These are phyloP conservation scores for Tauraco erythrolophus DNA, from an alignment of 2,113 vertebrate genomes.

Conservation along the genomic window DNA sequence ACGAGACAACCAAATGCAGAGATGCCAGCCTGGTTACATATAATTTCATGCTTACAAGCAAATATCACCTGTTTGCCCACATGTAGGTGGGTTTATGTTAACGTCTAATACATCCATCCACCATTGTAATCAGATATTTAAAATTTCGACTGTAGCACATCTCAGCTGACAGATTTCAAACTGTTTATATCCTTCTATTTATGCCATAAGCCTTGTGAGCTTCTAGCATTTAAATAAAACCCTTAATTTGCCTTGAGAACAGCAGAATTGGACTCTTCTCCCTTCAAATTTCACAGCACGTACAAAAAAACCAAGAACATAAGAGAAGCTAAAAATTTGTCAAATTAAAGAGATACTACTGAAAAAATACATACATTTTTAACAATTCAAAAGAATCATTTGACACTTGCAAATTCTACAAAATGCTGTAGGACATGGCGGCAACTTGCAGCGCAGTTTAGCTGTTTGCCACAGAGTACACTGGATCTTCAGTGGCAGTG, in stretches of 20 bases:
- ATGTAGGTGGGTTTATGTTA: not conserved
- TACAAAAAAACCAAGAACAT: not conserved
- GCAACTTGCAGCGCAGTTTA: not conserved
- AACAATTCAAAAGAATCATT: not conserved
- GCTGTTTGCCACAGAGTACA: not conserved
- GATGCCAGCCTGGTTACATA: not conserved
- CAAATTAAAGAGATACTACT: not conserved
- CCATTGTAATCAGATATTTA: not conserved
- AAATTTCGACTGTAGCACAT: not conserved
- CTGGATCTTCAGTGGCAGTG: not conserved
- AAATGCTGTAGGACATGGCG: not conserved
- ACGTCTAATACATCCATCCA: not conserved
- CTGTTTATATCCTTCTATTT: not conserved
- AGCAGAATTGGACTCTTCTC: not conserved
- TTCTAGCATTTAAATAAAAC: not conserved
- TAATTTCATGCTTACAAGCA: not conserved
- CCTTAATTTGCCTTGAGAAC: not conserved
- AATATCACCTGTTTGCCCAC: not conserved
- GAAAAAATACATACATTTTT: not conserved
- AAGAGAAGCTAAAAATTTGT: not conserved
- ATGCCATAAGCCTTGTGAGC: accelerated
- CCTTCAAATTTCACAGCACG: not conserved
- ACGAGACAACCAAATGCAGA: not conserved
- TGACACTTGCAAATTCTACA: not conserved
- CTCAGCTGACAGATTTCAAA: not conserved